Evolutionary conservation across 1,140 invertebrate genomes (phyloP), one percentile per base, ranked within the genome.

Genomic region (Manduca sexta): DNA sequence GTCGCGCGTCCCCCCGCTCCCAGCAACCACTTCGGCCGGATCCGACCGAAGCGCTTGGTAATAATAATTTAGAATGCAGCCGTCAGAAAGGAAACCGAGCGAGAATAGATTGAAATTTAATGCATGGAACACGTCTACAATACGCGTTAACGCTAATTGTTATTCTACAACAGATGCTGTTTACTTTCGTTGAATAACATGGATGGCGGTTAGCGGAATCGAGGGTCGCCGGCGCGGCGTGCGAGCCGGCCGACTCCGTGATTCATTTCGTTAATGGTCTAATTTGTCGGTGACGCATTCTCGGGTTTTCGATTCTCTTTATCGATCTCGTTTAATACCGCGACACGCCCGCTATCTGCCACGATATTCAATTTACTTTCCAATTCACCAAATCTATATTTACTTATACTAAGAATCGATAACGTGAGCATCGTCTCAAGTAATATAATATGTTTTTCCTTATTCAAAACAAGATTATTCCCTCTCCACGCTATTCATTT

Each of bases 81-180:
- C 73, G 69, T 65, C 62, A 65, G 74, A 78, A 78, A 82, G 78
- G 78, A 79, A 82, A 84, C 78, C 66, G 56, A 79, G 57, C 73
- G 67, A 77, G 75, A 81, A 84, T 84, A 76, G 75, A 83, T 84
- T 82, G 74, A 83, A 83, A 83, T 81, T 76, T 73, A 81, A 81
- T 81, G 78, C 72, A 81, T 72, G 54, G 59, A 74, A 60, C 74
- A 73, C 72, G 67, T 73, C 62, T 63, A 51, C 55, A 70, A 58
- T 69, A 74, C 70, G 68, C 64, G 69, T 70, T 80, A 66, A 45
- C 53, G 61, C 68, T 84, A 76, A 84, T 82, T 84, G 69, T 79
- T 77, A 82, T 80, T 82, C 76, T 72, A 75, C 65, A 74, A 64
- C 68, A 71, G 74, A 72, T 69, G 71, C 71, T 80, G 76, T 77